Percentiles rank a stretch among this genome's conserved stretches.
Conservation (phyloP, 2,113 vertebrate genomes). For the Callipepla californica region DNA sequence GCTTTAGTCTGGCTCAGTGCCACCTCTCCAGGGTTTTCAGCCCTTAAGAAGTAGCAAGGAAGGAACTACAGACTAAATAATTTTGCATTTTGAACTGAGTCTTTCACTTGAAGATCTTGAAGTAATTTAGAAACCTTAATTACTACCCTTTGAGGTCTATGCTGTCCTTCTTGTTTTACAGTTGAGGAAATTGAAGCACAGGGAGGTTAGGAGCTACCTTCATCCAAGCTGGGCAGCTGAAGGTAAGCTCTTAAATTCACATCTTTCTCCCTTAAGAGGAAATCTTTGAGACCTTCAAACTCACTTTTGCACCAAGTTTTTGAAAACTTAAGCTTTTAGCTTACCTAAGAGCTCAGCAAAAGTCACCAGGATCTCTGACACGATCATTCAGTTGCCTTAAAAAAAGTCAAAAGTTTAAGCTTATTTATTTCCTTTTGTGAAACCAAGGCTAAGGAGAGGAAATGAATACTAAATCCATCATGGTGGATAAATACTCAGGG, state of each 20-base stretch:
- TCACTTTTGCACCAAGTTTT: not conserved
- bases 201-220: not conserved
- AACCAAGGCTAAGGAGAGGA: not conserved
- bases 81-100: not conserved
- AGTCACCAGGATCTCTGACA: not conserved
- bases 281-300: not conserved
- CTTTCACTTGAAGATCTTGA: not conserved
- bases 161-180: slow-evolving; percentile 14
- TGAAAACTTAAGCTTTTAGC: not conserved
- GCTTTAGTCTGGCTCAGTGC: not conserved
- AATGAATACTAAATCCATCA: not conserved
- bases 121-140: not conserved
- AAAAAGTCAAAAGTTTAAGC: not conserved
- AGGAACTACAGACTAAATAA: not conserved
- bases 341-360: not conserved
- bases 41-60: not conserved
- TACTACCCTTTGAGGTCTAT: not conserved
- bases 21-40: not conserved
- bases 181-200: not conserved
- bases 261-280: not conserved
- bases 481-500: not conserved
- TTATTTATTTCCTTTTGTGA: not conserved
- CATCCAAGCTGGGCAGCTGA: not conserved
- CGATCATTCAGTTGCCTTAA: not conserved
- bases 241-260: not conserved